Percentiles rank a stretch among this genome's conserved stretches.
These are phyloP conservation scores for Zosterops lateralis DNA, from an alignment of 2,113 vertebrate genomes.

Conservation along the genomic window DNA sequence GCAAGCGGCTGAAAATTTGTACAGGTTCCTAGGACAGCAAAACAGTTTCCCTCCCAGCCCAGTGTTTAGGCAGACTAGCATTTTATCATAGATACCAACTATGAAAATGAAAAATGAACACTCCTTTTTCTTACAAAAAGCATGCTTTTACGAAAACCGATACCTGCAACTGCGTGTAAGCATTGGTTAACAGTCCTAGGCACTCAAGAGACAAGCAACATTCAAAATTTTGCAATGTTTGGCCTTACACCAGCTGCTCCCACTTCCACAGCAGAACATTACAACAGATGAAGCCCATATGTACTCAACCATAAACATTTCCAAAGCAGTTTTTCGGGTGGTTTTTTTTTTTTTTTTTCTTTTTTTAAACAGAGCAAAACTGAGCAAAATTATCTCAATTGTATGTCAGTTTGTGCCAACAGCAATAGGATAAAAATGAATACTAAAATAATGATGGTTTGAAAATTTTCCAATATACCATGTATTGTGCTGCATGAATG, in stretches of 20 bases:
- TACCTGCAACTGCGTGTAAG: not conserved
- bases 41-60: not conserved
- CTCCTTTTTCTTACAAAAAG: not conserved
- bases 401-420: not conserved
- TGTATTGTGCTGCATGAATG: not conserved
- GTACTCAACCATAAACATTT: not conserved
- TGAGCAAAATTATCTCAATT: not conserved
- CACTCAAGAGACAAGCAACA: not conserved
- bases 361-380: not conserved
- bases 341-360: not conserved
- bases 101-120: not conserved
- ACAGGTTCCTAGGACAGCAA: not conserved
- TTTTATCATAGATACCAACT: not conserved
- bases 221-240: not conserved
- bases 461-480: not conserved
- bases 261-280: not conserved
- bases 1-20: not conserved
- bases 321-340: not conserved
- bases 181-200: not conserved
- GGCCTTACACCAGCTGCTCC: not conserved
- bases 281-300: constrained; percentile 7
- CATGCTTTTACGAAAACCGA: not conserved
- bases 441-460: not conserved
- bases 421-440: not conserved
- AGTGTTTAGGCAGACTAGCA: not conserved